A percentile compares a stretch with the other conserved stretches of the same genome.
These are phyloP conservation scores for Yponomeuta plumbellus DNA, from an alignment of 2,888 invertebrate species.

Conservation along the genomic window DNA sequence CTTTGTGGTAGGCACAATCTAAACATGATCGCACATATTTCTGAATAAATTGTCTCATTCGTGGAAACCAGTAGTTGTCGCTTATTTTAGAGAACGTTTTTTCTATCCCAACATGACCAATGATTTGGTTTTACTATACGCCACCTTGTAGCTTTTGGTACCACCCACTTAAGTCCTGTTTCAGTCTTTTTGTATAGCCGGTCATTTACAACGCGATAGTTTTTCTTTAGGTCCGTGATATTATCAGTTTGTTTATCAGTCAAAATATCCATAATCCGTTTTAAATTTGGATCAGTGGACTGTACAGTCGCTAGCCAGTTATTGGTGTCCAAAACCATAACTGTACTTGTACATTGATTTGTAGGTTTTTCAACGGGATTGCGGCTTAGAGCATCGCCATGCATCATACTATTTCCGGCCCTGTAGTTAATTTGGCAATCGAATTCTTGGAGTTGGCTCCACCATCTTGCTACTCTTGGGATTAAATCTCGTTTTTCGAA, in stretches of 20 bases:
- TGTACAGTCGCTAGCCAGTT: no score
- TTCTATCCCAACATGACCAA: conserved; percentile 30
- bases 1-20: conserved; percentile 16
- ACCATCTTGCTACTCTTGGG: conserved; percentile 25
- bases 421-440: conserved; percentile 26
- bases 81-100: conserved; percentile 26
- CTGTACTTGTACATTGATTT: no score
- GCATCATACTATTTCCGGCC: conserved; percentile 29
- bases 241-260: not conserved
- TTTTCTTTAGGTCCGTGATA: conserved; percentile 17
- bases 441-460: conserved; percentile 18
- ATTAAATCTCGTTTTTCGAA: conserved; percentile 26
- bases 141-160: conserved; percentile 23
- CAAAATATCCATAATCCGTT: conserved; percentile 14
- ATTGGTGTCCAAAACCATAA: no score
- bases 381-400: conserved; percentile 34
- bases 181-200: conserved; percentile 24
- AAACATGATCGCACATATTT: conserved; percentile 27
- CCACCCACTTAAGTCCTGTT: conserved; percentile 24
- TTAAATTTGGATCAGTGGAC: not conserved
- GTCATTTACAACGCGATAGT: conserved; percentile 22
- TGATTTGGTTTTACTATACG: conserved; percentile 27
- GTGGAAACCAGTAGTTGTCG: conserved; percentile 26
- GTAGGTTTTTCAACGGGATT: conserved; percentile 4
- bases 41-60: conserved; percentile 22